A percentile compares a stretch with the other conserved stretches of the same genome.
These are phyloP conservation scores for Prinia subflava DNA, from an alignment of 2,113 vertebrate species.

Conservation along the genomic window DNA sequence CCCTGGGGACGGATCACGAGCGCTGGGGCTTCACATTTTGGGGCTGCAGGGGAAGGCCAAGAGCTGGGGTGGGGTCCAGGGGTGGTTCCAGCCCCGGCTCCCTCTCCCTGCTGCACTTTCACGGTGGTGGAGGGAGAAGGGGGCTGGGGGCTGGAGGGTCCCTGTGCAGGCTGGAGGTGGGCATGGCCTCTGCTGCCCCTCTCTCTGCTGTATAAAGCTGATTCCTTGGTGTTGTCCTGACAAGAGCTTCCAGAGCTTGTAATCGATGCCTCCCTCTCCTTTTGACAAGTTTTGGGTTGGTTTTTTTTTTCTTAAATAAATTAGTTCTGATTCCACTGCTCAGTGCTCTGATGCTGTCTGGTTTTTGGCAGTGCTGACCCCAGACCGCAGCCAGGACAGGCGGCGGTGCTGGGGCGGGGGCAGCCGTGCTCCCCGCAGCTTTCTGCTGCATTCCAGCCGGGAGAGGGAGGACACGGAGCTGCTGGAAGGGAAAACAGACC, in stretches of 20 bases:
- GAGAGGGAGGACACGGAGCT: neutral
- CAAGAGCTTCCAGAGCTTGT: constrained; percentile 71
- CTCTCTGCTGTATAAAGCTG: constrained; percentile 12
- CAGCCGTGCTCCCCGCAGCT: neutral
- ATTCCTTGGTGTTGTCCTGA: constrained; percentile 22
- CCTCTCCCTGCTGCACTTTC: constrained; percentile 60
- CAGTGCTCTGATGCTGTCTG: neutral
- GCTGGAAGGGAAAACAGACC: neutral
- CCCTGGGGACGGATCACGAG: rapidly evolving
- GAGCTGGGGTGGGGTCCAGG: neutral
- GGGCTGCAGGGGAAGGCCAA: neutral
- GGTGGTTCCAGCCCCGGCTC: neutral
- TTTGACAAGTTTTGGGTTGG: neutral
- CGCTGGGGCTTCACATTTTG: rapidly evolving
- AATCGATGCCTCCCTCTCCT: constrained; percentile 31
- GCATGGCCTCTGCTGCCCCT: neutral
- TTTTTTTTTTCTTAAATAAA: constrained; percentile 66
- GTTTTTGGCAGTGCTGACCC: neutral
- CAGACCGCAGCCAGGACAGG: neutral
- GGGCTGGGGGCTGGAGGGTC: neutral
- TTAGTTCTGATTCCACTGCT: constrained; percentile 28
- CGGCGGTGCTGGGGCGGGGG: neutral
- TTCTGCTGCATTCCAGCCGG: neutral
- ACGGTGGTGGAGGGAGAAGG: neutral
- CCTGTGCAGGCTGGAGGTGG: neutral